Conservation (phyloP, 1,140 invertebrate species). For the Macrobrachium rosenbergii region DNA sequence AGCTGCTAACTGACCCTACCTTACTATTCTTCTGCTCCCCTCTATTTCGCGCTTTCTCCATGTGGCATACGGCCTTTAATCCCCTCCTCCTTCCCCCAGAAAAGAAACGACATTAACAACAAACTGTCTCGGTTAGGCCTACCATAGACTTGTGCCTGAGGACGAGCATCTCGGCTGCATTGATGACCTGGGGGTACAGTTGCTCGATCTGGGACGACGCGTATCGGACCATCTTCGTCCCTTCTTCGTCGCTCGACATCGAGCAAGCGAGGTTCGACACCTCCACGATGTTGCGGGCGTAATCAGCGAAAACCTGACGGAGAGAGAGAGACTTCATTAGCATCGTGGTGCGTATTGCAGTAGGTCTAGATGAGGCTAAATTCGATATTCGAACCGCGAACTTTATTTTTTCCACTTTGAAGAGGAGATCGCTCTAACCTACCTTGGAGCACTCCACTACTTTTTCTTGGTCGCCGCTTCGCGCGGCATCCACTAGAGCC, state of each 20-base stretch:
- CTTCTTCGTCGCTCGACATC: constrained; percentile 98
- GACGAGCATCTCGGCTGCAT: constrained; percentile 93
- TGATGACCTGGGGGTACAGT: constrained; percentile 96
- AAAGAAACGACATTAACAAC: too few species aligned
- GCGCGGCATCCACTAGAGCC: constrained; percentile 94
- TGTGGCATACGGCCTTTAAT: too few species aligned
- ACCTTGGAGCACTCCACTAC: constrained; percentile 76
- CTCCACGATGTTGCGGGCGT: constrained; percentile 97
- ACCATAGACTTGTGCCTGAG: constrained; percentile 88
- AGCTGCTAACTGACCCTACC: too few species aligned
- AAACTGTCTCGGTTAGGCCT: too few species aligned
- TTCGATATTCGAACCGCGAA: too few species aligned
- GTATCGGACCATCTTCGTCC: constrained; percentile 97
- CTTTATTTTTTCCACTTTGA: too few species aligned
- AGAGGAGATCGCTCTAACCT: background rate
- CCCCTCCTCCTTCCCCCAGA: too few species aligned
- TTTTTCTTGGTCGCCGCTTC: constrained; percentile 92
- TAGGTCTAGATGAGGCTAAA: too few species aligned
- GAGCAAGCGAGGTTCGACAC: constrained; percentile 97
- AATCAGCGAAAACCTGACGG: constrained; percentile 87
- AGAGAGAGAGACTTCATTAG: constrained; percentile 5
- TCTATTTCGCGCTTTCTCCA: too few species aligned
- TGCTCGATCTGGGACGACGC: constrained; percentile 95
- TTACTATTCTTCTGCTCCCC: too few species aligned
- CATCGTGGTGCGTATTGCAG: background rate